Evolutionary conservation across 2,888 invertebrate species (phyloP), one percentile per base, ranked within the genome.

Genomic region (Cheilosia soror): DNA sequence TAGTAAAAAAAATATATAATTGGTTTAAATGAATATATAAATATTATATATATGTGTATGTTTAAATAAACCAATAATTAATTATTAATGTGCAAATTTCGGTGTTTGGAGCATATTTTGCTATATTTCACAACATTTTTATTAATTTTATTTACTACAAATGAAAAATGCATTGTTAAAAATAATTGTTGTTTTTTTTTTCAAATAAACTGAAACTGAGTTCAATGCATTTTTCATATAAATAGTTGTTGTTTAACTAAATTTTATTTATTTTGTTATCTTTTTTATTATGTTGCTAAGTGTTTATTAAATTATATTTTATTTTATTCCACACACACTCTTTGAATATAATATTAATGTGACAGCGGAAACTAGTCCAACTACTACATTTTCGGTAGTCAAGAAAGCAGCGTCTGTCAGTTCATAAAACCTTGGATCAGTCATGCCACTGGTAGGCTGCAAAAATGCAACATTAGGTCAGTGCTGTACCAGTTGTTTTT

Each of bases 71-170:
- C 42, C 51, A 66, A 25, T 33, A 69, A 47, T 51, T 65, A 55
- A 65, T 66, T 62, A 57, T 71, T 81, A 51, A 85, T 85, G 76
- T 85, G 81, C 76, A 77, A 88, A 88, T 88, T 88, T 88, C 88
- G 88, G 88, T 88, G 88, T 88, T 88, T 88, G 88, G 88, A 87
- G 88, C 88, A 88, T 88, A 81, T 72, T 84, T 85, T 49, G 81
- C 76, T 68, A 77, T 81, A 77, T 85, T 69, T 77, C 37, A 76
- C 55, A 62, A 77, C 57, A 66, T 77, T 60, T 81, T 60, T 81
- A 31, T 60, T 68, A 31, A 72, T 62, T 71, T 68, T 77, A 20
- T 57, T 69, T 62, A 44, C 57, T 40, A 40, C 9, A 27, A 40
- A 63, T 58, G 73, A 29, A 44, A 79, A 79, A 53, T 79, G 58